A percentile compares a stretch with the other conserved stretches of the same genome.
Evolutionary conservation across 1,140 invertebrate genomes (phyloP).

Genomic region (Drosophila triauraria): DNA sequence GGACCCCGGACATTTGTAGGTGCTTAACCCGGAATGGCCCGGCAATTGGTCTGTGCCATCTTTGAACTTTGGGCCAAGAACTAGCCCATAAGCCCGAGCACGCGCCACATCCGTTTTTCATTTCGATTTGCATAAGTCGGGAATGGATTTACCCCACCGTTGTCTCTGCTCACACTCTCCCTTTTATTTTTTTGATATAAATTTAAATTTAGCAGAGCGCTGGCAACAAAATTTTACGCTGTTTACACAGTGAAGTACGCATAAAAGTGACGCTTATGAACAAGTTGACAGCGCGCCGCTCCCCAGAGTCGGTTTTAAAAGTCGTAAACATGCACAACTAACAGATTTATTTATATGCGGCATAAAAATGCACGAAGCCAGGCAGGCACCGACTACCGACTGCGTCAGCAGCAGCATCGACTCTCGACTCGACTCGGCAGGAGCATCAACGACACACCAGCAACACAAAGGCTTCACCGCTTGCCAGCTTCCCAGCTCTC

Average conservation of each 20-base stretch:
- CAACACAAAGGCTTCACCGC: conserved; percentile 44
- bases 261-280: conserved; percentile 82
- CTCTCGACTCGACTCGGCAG: conserved; percentile 1
- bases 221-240: conserved; percentile 78
- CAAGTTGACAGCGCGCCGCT: conserved; percentile 56
- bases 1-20: conserved; percentile 22
- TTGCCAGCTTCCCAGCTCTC: background rate
- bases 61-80: conserved; percentile 15
- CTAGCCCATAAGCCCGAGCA: conserved; percentile 39
- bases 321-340: conserved; percentile 84
- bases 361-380: conserved; percentile 78
- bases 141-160: conserved; percentile 22
- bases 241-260: conserved; percentile 82
- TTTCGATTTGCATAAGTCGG: conserved; percentile 76
- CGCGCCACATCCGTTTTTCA: conserved; percentile 37
- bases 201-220: conserved; percentile 48
- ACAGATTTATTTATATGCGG: conserved; percentile 83
- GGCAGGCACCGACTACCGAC: conserved; percentile 24
- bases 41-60: conserved; percentile 56
- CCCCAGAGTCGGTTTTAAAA: conserved; percentile 72
- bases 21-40: conserved; percentile 57
- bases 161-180: conserved; percentile 2
- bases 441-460: conserved; percentile 20
- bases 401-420: conserved; percentile 27
- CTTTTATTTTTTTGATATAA: background rate